Percentiles rank a stretch among this genome's conserved stretches.
These are phyloP conservation scores for Odontocolon sp. DNA, from an alignment of 2,888 invertebrate genomes.

Conservation along the genomic window DNA sequence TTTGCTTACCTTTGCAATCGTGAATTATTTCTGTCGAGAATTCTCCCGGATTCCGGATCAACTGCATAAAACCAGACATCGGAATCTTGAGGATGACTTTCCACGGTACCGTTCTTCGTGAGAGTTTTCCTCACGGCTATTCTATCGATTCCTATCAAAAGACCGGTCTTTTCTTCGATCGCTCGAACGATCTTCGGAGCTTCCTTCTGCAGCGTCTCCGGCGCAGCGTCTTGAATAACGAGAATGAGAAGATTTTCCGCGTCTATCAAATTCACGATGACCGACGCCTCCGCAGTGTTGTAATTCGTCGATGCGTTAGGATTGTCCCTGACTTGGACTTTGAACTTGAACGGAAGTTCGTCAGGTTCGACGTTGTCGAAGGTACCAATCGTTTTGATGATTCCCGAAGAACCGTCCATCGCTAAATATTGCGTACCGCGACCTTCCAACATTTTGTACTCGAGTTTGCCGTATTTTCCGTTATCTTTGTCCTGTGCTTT, in stretches of 20 bases:
- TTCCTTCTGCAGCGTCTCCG: constrained; percentile 85
- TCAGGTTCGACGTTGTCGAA: constrained; percentile 86
- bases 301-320: constrained; percentile 85
- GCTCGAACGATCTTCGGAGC: constrained; percentile 83
- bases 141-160: constrained; percentile 91
- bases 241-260: constrained; percentile 90
- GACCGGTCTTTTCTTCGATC: constrained; percentile 87
- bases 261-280: constrained; percentile 90
- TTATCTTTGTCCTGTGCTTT: constrained; percentile 94
- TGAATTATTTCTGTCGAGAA: constrained; percentile 88
- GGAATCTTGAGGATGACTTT: constrained; percentile 86
- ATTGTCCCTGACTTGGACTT: constrained; percentile 85
- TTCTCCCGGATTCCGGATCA: constrained; percentile 89
- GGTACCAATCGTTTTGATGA: constrained; percentile 88
- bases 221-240: constrained; percentile 88
- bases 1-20: constrained; percentile 85
- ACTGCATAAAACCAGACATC: constrained; percentile 94
- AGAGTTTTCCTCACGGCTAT: constrained; percentile 89
- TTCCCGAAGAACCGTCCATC: constrained; percentile 88
- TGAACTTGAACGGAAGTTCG: constrained; percentile 87
- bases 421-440: constrained; percentile 85
- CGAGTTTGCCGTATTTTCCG: constrained; percentile 90
- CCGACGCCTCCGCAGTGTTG: constrained; percentile 85
- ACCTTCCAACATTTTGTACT: constrained; percentile 85
- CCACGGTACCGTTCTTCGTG: constrained; percentile 89